Base-by-base conservation (phyloP, 2,888 invertebrate species). In the Tuberolachnus salignus region DNA sequence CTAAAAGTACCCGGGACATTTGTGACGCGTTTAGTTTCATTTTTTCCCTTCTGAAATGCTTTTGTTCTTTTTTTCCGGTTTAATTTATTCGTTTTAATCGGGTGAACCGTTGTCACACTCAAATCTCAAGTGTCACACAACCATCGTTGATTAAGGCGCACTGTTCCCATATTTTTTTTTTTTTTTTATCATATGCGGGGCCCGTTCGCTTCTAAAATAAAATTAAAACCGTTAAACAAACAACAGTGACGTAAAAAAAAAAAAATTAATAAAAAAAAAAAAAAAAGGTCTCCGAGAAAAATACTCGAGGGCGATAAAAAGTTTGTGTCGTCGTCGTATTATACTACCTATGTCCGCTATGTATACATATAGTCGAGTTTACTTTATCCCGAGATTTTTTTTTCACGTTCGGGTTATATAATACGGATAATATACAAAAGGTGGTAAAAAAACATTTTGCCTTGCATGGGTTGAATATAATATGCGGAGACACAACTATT, bases 41-140 rank as follows among this genome's bases (percentile, higher is more conserved):
- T 34, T 19, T 44, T 57, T 23, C 8, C 21, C 16, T 10, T 10
- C 3, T 14, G 42, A 44, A n/a, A 9, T 21, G 8, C 14, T 6
- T 34, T 42, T 10, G 21, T 14, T 44, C 14, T 19, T 19, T 46
- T 71, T 71, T 59, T 71, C 46, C 8, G 14, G 46, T n/a, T 8
- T 49, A 19, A 49, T 46, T 59, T 71, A 71, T 71, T 59, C 59
- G 14, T 49, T 44, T 4, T 59, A 59, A 59, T 71, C 49, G 26
- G 59, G 26, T 59, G 23, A 59, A n/a, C 23, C 23, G 21, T 13
- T 23, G 26, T 57, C 16, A 3, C n/a, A 49, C 44, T 26, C 23
- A 26, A 46, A 71, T 59, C 13, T 71, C 59, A 26, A 59, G 59
- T 71, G 26, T 49, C 26, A 26, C 59, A 19, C 26, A 19, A 49